Evolutionary conservation across 2,888 invertebrate genomes (phyloP).

Genomic region (Boloria selene): DNA sequence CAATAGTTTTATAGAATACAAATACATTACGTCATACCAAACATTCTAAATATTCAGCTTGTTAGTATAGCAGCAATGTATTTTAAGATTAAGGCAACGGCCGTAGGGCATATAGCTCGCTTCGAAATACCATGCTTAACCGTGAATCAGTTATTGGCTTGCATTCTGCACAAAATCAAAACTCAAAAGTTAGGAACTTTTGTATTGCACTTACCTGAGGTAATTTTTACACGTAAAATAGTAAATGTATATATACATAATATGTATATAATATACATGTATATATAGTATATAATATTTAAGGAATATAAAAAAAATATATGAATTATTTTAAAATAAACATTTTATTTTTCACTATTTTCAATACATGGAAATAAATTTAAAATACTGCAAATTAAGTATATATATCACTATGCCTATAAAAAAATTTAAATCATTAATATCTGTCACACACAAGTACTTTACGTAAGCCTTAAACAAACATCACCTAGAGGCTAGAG

Average conservation of each 20-base stretch:
- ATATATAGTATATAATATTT: too few relatives aligned
- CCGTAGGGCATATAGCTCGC: conserved; percentile 18
- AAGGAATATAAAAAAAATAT: too few relatives aligned
- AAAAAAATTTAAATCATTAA: neutral
- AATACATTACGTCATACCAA: conserved; percentile 38
- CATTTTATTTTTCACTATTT: too few relatives aligned
- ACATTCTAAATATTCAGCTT: conserved; percentile 14
- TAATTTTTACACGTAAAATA: neutral
- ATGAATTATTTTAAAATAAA: too few relatives aligned
- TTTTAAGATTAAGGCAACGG: conserved; percentile 27
- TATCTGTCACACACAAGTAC: conserved; percentile 3
- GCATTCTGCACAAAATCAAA: conserved; percentile 41
- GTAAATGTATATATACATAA: neutral
- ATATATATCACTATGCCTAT: neutral
- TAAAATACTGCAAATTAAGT: too few relatives aligned
- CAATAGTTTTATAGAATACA: conserved; percentile 26
- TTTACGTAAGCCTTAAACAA: conserved; percentile 14
- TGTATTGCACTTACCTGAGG: neutral
- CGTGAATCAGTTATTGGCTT: conserved; percentile 47
- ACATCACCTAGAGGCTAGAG: conserved; percentile 1
- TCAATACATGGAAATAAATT: too few relatives aligned
- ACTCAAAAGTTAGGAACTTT: conserved; percentile 26
- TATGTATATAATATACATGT: neutral
- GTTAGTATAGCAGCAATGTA: conserved; percentile 41
- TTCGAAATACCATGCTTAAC: conserved; percentile 21